A percentile compares a stretch with the other conserved stretches of the same genome.
These are phyloP conservation scores for Ostrea edulis DNA, from an alignment of 1,140 invertebrate species.

Conservation along the genomic window DNA sequence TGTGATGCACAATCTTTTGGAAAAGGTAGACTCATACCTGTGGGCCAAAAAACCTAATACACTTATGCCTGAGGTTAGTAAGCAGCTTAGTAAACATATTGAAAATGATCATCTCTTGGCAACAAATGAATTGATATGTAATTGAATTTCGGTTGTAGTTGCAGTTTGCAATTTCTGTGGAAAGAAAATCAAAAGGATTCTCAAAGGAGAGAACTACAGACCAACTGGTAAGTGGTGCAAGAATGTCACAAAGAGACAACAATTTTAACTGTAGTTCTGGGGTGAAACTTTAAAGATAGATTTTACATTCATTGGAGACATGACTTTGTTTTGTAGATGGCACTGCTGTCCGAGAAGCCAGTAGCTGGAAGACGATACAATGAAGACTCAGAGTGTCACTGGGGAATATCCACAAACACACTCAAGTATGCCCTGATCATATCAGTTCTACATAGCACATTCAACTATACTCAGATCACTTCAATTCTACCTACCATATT, in stretches of 20 bases:
- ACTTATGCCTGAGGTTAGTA: constrained; percentile 70
- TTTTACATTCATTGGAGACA: background rate
- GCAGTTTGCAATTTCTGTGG: constrained; percentile 40
- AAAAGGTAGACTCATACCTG: constrained; percentile 72
- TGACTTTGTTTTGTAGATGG: constrained; percentile 9
- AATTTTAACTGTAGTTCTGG: background rate
- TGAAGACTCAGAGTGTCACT: constrained; percentile 71
- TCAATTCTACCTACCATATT: background rate
- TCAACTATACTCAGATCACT: background rate
- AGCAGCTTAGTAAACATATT: background rate
- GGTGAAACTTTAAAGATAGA: background rate
- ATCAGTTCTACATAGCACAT: background rate
- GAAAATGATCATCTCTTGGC: background rate
- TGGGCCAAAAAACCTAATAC: constrained; percentile 70
- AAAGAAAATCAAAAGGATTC: constrained; percentile 15
- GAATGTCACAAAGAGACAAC: no score
- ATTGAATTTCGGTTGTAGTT: constrained; percentile 30
- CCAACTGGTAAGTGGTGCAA: background rate
- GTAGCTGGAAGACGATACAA: constrained; percentile 37
- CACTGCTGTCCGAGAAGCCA: constrained; percentile 38
- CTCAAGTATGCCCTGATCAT: constrained; percentile 50
- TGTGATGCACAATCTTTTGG: constrained; percentile 70
- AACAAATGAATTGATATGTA: background rate
- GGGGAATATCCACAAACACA: constrained; percentile 64
- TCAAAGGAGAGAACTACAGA: background rate